Base-by-base conservation (phyloP, 2,888 invertebrate genomes). In the Globia sparganii region DNA sequence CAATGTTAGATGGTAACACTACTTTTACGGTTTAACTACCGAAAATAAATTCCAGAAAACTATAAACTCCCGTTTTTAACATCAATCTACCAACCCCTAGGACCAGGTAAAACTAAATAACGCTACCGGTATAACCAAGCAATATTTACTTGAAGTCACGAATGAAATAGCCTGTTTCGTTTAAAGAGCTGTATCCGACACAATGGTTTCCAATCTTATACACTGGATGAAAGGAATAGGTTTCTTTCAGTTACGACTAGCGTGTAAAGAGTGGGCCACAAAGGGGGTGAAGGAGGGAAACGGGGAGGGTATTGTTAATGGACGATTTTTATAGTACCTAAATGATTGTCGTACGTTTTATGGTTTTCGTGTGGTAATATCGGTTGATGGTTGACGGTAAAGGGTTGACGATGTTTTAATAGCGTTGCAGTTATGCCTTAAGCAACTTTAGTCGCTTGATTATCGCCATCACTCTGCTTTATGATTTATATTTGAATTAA, bases 121-220 rank as follows among this genome's bases (percentile, higher is more conserved):
- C 34, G 37, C 5, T n/a, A 46, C 34, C 28, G 15, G 56, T 66
- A 59, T 37, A 74, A 34, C 25, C 0, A 1, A 49, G 49, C 37
- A 40, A 28, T 75, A 77, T 85, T 85, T 49, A n/a, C 59, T 49
- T 40, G 31, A 49, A 64, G 53, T 80, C 76, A 58, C 80, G 59
- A 66, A 64, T 73, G 37, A 64, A 81, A 80, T 73, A 46, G 70
- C 73, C 81, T 15, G 70, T 81, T 73, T 40, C 61, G 34, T 85
- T 83, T 67, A 70, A 70, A 77, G 64, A 76, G 46, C 64, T 53
- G 43, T 67, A 56, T 5, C 40, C 18, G 64, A 77, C 58, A 83
- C 83, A 83, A 83, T 77, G 70, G 64, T 37, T 71, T 81, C 25
- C 81, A 83, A 81, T 83, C 81, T 75, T 40, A 73, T 28, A 31